Evolutionary conservation across 1,140 invertebrate species (phyloP).

Genomic region (Acromyrmex charruanus): DNA sequence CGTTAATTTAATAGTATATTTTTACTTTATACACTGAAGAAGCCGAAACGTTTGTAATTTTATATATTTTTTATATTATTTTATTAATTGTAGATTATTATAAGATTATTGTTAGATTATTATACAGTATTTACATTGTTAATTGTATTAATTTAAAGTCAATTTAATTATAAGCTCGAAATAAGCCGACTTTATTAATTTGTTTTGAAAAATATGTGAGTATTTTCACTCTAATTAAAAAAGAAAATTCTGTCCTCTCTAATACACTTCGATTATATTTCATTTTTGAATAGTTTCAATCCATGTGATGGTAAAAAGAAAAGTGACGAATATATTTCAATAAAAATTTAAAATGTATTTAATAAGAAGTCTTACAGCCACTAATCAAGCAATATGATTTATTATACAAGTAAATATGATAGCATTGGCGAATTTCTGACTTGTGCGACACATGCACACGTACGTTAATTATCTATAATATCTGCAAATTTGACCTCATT

Average conservation of each 20-base stretch:
- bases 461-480: background rate
- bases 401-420: background rate
- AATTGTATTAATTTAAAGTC: too few relatives aligned
- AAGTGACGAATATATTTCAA: background rate
- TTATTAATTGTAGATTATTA: too few relatives aligned
- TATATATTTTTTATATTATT: too few relatives aligned
- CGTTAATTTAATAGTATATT: too few relatives aligned
- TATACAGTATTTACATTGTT: too few relatives aligned
- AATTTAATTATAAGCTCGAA: too few relatives aligned
- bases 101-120: too few relatives aligned
- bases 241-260: background rate
- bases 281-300: background rate
- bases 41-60: too few relatives aligned
- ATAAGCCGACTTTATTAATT: too few relatives aligned
- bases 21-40: too few relatives aligned
- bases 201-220: too few relatives aligned
- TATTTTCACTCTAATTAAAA: too few relatives aligned
- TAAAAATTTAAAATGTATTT: conserved; percentile 1
- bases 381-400: background rate
- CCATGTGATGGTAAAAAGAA: background rate
- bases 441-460: background rate
- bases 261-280: background rate
- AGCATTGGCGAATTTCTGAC: background rate
- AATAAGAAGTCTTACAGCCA: background rate
- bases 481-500: conserved; percentile 15